These are phyloP conservation scores for Caenorhabditis remanei DNA, from an alignment of 1,140 invertebrate species.

Conservation along the genomic window DNA sequence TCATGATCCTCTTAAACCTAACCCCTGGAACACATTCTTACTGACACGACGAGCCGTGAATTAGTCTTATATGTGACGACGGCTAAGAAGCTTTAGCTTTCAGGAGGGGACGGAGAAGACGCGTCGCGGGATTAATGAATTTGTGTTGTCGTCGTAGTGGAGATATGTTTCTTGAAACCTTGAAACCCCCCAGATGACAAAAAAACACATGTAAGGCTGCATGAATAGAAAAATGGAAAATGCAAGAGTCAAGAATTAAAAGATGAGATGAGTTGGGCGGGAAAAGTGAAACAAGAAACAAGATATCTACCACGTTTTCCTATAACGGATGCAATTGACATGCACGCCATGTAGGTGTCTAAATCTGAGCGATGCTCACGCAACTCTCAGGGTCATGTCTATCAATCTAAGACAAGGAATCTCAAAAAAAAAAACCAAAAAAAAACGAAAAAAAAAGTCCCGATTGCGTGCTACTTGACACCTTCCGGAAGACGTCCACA, in stretches of 20 bases:
- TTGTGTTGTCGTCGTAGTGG: conserved; percentile 6
- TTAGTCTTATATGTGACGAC: conserved; percentile 24
- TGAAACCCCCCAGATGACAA: background rate
- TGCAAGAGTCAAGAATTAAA: background rate
- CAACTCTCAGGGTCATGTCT: background rate
- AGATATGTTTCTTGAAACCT: conserved; percentile 52
- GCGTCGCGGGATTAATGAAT: conserved; percentile 42
- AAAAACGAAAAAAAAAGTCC: background rate
- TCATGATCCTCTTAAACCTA: no score
- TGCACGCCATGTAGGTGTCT: conserved; percentile 46
- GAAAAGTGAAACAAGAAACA: background rate
- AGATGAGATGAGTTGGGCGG: background rate
- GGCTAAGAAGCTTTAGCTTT: conserved; percentile 19
- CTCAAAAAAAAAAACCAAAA: background rate
- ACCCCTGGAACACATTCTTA: no score
- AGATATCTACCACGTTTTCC: no score
- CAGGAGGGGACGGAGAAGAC: background rate
- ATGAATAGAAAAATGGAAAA: conserved; percentile 8
- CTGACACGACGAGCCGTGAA: background rate
- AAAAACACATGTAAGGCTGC: background rate
- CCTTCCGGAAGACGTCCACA: conserved; percentile 10
- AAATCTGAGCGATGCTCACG: conserved; percentile 42
- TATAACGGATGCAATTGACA: conserved; percentile 4
- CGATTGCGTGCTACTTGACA: conserved; percentile 49
- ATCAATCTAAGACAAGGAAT: conserved; percentile 30